These are phyloP conservation scores for Drosophila siamana DNA, from an alignment of 2,888 invertebrate species.

Conservation along the genomic window DNA sequence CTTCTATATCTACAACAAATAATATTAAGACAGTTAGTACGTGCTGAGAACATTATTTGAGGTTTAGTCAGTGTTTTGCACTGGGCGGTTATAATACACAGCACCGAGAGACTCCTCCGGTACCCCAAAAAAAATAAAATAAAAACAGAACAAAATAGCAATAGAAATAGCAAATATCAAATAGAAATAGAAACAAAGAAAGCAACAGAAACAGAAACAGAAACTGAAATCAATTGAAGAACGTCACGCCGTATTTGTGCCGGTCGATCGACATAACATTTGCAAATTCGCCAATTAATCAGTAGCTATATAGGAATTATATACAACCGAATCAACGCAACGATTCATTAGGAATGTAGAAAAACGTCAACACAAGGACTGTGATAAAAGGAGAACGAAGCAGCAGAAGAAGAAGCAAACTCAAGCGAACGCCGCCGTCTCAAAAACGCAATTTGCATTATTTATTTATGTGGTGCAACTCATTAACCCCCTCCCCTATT, in stretches of 20 bases:
- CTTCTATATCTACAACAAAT: constrained; percentile 82
- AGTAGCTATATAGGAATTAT: too few relatives aligned
- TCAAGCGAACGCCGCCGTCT: neutral
- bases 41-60: constrained; percentile 83
- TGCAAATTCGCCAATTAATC: constrained; percentile 9
- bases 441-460: constrained; percentile 39
- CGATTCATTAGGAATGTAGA: too few relatives aligned
- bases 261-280: constrained; percentile 37
- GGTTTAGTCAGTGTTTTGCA: constrained; percentile 83
- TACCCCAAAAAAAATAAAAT: constrained; percentile 1
- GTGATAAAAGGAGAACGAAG: constrained; percentile 25
- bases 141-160: neutral
- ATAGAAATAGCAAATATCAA: too few relatives aligned
- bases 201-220: neutral
- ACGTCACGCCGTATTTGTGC: constrained; percentile 15
- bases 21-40: constrained; percentile 84
- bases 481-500: constrained; percentile 32
- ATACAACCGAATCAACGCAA: too few relatives aligned
- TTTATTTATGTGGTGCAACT: constrained; percentile 53
- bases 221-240: neutral
- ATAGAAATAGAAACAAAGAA: neutral
- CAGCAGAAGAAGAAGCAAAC: neutral
- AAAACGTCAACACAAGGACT: constrained; percentile 18
- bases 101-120: constrained; percentile 48
- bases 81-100: constrained; percentile 79